phyloP scores from a whole-genome alignment of 2,797 vertebrate species.

The Todus mexicanus region DNA sequence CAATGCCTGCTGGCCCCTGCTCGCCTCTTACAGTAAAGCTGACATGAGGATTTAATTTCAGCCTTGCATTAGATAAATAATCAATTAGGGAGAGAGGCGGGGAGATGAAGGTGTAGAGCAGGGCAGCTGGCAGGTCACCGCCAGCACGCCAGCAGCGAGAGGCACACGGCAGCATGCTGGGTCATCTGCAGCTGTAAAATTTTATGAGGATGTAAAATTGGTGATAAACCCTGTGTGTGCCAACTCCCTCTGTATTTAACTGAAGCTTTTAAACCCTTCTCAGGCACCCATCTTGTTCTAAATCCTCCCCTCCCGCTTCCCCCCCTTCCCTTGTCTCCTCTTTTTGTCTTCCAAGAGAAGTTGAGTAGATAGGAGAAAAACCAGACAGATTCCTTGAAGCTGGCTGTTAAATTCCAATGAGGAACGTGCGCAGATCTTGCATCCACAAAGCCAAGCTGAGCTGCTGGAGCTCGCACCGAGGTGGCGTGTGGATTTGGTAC shows the following conservation, averaged over 20 bases:
- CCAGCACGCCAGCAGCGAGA: fast-evolving
- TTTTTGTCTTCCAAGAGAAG: not conserved
- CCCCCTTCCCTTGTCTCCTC: fast-evolving
- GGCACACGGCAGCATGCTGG: not conserved
- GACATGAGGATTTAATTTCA: not conserved
- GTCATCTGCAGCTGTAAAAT: not conserved
- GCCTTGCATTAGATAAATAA: not conserved
- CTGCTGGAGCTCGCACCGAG: fast-evolving
- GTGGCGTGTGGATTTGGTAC: not conserved
- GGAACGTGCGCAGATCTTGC: not conserved
- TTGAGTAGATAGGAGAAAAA: not conserved
- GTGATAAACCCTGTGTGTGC: not conserved
- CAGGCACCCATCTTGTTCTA: not conserved
- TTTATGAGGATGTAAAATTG: conserved; percentile 2
- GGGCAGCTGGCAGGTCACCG: not conserved
- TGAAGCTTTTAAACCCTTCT: not conserved
- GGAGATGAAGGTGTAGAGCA: not conserved
- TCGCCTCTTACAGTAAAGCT: not conserved
- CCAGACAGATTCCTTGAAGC: not conserved
- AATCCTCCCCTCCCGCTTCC: not conserved
- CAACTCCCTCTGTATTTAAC: not conserved
- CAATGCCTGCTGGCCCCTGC: not conserved
- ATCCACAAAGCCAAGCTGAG: not conserved
- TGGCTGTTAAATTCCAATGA: not conserved
- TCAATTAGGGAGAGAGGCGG: not conserved